Conservation (phyloP, 1,140 invertebrate species). For the Leptinotarsa texana region DNA sequence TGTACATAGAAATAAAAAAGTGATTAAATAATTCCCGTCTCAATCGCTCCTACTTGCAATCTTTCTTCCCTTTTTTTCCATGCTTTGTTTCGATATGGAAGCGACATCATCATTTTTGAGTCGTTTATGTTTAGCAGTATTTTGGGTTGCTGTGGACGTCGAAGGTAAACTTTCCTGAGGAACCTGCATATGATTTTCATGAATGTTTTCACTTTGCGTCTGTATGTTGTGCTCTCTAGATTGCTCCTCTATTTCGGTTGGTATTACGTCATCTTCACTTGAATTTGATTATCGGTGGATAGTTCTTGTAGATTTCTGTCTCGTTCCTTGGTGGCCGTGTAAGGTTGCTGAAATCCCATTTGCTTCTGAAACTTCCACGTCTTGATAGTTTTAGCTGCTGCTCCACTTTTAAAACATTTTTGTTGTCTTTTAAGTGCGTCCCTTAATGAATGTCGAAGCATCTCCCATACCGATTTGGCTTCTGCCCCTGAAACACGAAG, state of each 20-base stretch:
- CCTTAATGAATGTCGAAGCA: not conserved
- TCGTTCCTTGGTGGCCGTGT: constrained; percentile 25
- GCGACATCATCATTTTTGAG: no score
- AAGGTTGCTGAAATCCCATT: constrained; percentile 31
- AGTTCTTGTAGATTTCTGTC: not conserved
- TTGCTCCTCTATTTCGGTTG: not conserved
- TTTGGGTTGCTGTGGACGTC: no score
- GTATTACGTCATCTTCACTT: not conserved
- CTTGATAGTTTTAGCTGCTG: constrained; percentile 29
- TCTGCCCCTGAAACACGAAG: not conserved
- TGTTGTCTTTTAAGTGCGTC: constrained; percentile 29
- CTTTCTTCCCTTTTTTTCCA: no score
- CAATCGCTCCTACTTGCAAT: no score
- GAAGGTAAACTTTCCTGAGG: not conserved
- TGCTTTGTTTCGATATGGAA: no score
- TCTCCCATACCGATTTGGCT: not conserved
- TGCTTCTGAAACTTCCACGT: constrained; percentile 32
- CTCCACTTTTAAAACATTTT: constrained; percentile 32
- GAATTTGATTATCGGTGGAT: not conserved
- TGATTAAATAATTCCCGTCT: no score
- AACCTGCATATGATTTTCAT: not conserved
- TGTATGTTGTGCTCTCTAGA: not conserved
- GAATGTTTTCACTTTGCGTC: constrained; percentile 1
- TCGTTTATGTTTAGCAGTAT: no score
- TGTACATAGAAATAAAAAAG: not conserved